Conservation (phyloP, 1,140 invertebrate species). For the Bombyx mandarina region DNA sequence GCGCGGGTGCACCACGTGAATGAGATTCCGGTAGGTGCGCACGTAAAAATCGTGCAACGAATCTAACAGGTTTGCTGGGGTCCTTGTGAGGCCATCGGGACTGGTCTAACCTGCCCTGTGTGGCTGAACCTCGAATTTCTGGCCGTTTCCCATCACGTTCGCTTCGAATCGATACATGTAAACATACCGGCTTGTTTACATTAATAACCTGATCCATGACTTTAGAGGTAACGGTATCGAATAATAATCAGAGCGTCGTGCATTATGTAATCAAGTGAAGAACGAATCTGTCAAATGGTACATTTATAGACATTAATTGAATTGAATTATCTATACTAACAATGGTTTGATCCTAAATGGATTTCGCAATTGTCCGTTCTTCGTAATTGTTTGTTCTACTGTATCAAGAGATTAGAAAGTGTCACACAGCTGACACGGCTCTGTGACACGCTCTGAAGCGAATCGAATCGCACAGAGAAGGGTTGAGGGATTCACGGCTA, state of each 20-base stretch:
- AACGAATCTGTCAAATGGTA: slow-evolving; percentile 15
- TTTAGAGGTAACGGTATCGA: neutral
- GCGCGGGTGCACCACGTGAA: slow-evolving; percentile 60
- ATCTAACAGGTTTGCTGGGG: slow-evolving; percentile 70
- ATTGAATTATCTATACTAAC: slow-evolving; percentile 41
- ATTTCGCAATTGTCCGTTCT: slow-evolving; percentile 52
- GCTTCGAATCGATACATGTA: slow-evolving; percentile 37
- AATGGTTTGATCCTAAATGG: slow-evolving; percentile 30
- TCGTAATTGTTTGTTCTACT: slow-evolving; percentile 43
- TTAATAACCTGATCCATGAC: slow-evolving; percentile 6
- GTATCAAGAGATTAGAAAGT: slow-evolving; percentile 64
- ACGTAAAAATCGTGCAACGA: slow-evolving; percentile 71
- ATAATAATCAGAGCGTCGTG: no score
- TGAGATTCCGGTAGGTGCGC: slow-evolving; percentile 69
- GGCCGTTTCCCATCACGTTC: slow-evolving; percentile 58
- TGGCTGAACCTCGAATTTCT: slow-evolving; percentile 65
- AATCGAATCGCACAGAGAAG: slow-evolving; percentile 56
- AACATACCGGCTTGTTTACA: slow-evolving; percentile 32
- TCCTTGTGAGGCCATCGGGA: slow-evolving; percentile 68
- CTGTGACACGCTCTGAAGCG: slow-evolving; percentile 60
- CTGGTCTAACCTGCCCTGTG: slow-evolving; percentile 69
- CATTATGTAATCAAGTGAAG: neutral
- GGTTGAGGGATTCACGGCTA: slow-evolving; percentile 48
- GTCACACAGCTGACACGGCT: slow-evolving; percentile 62
- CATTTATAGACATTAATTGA: slow-evolving; percentile 55